These are phyloP conservation scores for Pollenia angustigena DNA, from an alignment of 2,888 invertebrate genomes.

Conservation along the genomic window DNA sequence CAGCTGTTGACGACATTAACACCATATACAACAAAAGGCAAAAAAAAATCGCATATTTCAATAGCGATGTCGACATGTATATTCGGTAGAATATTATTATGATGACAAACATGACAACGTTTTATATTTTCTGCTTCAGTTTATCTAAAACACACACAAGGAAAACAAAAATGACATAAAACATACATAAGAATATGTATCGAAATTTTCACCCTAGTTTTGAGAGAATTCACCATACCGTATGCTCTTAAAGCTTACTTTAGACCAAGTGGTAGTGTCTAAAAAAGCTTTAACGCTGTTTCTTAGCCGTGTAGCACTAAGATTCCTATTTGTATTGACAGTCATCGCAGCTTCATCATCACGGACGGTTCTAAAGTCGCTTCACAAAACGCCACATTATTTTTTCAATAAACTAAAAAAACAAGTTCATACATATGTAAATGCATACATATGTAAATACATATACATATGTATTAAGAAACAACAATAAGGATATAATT, in stretches of 20 bases:
- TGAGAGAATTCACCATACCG: conserved; percentile 42
- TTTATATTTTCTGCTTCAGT: conserved; percentile 31
- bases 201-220: conserved; percentile 15
- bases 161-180: not conserved
- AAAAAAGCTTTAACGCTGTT: conserved; percentile 51
- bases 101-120: conserved; percentile 34
- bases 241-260: conserved; percentile 6
- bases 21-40: conserved; percentile 53
- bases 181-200: not conserved
- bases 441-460: not conserved
- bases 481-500: conserved; percentile 57
- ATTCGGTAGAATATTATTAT: conserved; percentile 41
- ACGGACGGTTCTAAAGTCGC: conserved; percentile 75
- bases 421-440: not conserved
- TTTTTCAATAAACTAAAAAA: conserved; percentile 29
- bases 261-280: conserved; percentile 14
- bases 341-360: conserved; percentile 77
- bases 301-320: not conserved
- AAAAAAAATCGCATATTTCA: not conserved
- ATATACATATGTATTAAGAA: not conserved
- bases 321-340: conserved; percentile 65
- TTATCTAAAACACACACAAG: conserved; percentile 36
- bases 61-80: not conserved
- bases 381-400: conserved; percentile 53
- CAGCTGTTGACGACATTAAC: conserved; percentile 68